Evolutionary conservation across 1,140 invertebrate genomes (phyloP).

Genomic region (Hyles vespertilio): DNA sequence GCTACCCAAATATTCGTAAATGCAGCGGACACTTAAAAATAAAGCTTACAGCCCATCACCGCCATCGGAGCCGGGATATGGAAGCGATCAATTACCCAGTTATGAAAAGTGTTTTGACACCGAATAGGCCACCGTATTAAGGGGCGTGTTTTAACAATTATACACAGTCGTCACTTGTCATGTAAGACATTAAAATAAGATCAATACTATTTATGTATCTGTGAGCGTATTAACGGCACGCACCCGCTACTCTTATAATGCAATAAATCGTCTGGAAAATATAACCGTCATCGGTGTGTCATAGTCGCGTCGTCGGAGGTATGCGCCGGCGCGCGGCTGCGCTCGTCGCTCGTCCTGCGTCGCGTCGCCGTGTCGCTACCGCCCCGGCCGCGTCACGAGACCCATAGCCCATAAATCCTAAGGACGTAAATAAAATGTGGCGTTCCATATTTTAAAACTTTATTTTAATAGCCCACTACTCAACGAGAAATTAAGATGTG

Average conservation of each 20-base stretch:
- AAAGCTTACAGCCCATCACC: conserved; percentile 17
- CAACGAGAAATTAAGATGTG: conserved; percentile 71
- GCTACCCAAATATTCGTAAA: conserved; percentile 22
- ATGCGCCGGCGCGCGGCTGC: conserved; percentile 35
- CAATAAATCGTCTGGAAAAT: conserved; percentile 74
- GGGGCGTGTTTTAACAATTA: conserved; percentile 55
- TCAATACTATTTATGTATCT: conserved; percentile 71
- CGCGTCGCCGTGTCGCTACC: not conserved
- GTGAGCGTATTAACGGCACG: conserved; percentile 64
- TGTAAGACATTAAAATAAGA: conserved; percentile 73
- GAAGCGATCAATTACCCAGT: conserved; percentile 10
- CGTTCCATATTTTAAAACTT: conserved; percentile 72
- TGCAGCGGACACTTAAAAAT: conserved; percentile 15
- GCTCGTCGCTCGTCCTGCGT: conserved; percentile 14
- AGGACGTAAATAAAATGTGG: conserved; percentile 69
- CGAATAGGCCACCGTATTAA: conserved; percentile 29
- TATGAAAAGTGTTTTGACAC: conserved; percentile 43
- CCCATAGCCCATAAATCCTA: conserved; percentile 65
- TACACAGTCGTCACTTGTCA: conserved; percentile 63
- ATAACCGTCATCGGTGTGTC: conserved; percentile 69
- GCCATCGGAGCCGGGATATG: not conserved
- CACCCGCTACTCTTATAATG: conserved; percentile 63
- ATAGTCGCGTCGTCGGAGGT: conserved; percentile 49
- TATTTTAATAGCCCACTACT: conserved; percentile 71
- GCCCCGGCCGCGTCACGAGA: conserved; percentile 36